Conservation (phyloP, 2,797 vertebrate species). For the Masticophis lateralis region DNA sequence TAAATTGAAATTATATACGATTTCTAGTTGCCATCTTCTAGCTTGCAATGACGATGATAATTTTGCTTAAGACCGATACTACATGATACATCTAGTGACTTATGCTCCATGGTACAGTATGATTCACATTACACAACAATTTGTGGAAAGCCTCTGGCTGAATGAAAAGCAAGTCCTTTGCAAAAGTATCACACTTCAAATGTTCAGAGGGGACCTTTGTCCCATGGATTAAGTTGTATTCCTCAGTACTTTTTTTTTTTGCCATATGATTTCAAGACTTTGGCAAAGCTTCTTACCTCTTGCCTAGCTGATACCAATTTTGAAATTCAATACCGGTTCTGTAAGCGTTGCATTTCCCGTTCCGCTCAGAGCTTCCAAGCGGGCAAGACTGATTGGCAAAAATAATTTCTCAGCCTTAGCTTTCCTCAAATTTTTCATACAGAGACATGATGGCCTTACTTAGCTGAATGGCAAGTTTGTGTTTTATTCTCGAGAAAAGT, state of each 20-base stretch:
- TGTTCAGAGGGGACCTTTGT: not conserved
- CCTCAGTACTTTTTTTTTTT: not conserved
- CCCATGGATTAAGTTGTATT: not conserved
- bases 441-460: conserved; percentile 28
- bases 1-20: conserved; percentile 52
- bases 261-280: not conserved
- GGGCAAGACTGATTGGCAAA: not conserved
- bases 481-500: not conserved
- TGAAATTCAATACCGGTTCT: not conserved
- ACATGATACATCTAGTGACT: conserved; percentile 82
- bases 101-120: conserved; percentile 82
- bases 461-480: conserved; percentile 19
- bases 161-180: conserved; percentile 45
- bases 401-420: conserved; percentile 61
- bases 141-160: conserved; percentile 52
- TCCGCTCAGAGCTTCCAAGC: not conserved
- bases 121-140: conserved; percentile 52
- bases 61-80: conserved; percentile 78
- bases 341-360: not conserved
- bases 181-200: not conserved
- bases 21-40: conserved; percentile 51
- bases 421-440: conserved; percentile 36
- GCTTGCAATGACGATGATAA: conserved; percentile 55
- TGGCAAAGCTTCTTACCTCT: conserved; percentile 15
- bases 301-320: not conserved